These are phyloP conservation scores for Thripadectes ignobilis DNA, from an alignment of 2,797 vertebrate genomes.

Conservation along the genomic window DNA sequence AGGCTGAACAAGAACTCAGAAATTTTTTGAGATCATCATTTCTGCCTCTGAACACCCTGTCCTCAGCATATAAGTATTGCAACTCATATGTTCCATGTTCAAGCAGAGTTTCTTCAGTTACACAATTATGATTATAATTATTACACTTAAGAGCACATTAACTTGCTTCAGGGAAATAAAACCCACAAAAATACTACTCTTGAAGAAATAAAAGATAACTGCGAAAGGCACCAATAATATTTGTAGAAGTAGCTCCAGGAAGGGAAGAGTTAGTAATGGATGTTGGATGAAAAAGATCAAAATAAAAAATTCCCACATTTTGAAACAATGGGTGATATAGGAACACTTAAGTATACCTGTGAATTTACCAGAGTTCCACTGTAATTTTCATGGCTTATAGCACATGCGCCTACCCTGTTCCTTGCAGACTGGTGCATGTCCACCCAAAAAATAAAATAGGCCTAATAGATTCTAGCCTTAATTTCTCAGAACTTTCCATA, in stretches of 20 bases:
- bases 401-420: neutral
- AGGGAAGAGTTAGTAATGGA: neutral
- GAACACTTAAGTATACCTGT: neutral
- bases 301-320: neutral
- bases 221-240: neutral
- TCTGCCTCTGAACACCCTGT: neutral
- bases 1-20: neutral
- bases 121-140: neutral
- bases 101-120: neutral
- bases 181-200: neutral
- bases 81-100: neutral
- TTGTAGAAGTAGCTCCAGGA: neutral
- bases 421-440: neutral
- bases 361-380: neutral
- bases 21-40: neutral
- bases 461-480: neutral
- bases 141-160: neutral
- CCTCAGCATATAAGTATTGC: neutral
- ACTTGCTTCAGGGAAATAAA: neutral
- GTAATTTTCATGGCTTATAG: neutral
- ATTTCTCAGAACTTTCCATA: neutral
- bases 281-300: neutral
- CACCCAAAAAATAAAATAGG: neutral
- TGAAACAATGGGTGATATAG: neutral
- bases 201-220: neutral